Conservation (phyloP, 2,113 vertebrate genomes). For the Leptodactylus fuscus region DNA sequence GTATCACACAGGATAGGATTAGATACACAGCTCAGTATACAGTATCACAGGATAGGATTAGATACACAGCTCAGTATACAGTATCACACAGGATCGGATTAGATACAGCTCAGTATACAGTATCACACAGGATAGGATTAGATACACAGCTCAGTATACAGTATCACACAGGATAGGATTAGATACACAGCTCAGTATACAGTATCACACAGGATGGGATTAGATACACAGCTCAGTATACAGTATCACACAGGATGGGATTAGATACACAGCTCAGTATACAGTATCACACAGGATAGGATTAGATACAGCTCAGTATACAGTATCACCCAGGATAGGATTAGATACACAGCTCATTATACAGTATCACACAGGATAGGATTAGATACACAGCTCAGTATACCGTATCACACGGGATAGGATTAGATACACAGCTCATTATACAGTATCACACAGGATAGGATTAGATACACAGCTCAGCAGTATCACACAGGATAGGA, state of each 20-base stretch:
- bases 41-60: not conserved
- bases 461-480: not conserved
- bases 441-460: not conserved
- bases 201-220: not conserved
- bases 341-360: not conserved
- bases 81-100: not conserved
- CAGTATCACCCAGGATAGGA: not conserved
- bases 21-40: not conserved
- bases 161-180: not conserved
- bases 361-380: not conserved
- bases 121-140: constrained; percentile 2
- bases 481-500: not conserved
- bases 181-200: not conserved
- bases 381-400: not conserved
- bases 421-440: not conserved
- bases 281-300: not conserved
- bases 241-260: too few relatives aligned
- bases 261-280: not conserved
- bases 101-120: not conserved
- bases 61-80: not conserved
- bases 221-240: not conserved
- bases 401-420: not conserved
- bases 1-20: not conserved
- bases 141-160: not conserved
- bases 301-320: not conserved